Conservation (phyloP, 2,888 invertebrate species). For the Heliconius erato region DNA sequence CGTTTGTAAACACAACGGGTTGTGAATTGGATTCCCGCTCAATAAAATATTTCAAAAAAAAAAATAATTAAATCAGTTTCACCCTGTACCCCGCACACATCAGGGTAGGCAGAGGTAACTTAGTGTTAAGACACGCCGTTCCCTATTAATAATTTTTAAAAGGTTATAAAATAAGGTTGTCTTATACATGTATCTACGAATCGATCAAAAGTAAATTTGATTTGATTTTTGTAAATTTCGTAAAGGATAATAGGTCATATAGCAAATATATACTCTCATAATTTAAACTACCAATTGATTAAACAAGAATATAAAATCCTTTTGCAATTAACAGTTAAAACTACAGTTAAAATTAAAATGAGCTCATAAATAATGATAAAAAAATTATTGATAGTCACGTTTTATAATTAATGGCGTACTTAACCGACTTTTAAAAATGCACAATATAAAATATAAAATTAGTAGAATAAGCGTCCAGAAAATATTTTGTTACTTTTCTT, state of each 20-base stretch:
- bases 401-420: not conserved
- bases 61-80: too few species aligned
- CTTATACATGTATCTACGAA: too few species aligned
- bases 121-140: too few species aligned
- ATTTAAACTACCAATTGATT: not conserved
- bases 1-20: too few species aligned
- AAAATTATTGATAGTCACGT: not conserved
- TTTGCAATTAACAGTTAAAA: not conserved
- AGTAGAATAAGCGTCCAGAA: not conserved
- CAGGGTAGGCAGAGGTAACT: too few species aligned
- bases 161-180: too few species aligned
- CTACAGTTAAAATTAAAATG: not conserved
- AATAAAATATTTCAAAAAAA: too few species aligned
- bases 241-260: not conserved
- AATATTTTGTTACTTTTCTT: too few species aligned
- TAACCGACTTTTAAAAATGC: not conserved
- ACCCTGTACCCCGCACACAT: too few species aligned
- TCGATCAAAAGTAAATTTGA: not conserved
- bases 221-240: too few species aligned
- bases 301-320: not conserved
- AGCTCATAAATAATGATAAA: not conserved
- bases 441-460: not conserved
- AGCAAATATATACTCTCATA: not conserved
- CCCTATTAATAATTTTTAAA: too few species aligned
- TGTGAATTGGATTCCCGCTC: too few species aligned